Evolutionary conservation across 1,140 invertebrate genomes (phyloP), one percentile per base, ranked within the genome.

Genomic region (Drosophila obscura): DNA sequence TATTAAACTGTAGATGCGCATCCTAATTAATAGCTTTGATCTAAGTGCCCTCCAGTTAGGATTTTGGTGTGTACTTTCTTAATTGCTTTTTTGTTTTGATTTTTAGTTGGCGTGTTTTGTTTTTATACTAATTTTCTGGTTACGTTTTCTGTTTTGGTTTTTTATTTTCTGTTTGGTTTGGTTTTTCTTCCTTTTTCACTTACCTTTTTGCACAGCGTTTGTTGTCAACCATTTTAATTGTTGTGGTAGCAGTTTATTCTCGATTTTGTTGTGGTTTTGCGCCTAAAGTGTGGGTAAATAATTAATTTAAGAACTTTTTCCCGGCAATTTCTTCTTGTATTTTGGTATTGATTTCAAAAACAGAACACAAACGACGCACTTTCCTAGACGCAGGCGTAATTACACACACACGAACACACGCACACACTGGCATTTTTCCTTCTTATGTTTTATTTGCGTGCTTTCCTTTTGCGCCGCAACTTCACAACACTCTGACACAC

Each of bases 301-400:
- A 13, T 39, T 39, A 39, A 39, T 39, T 39, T 39, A 11, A 13
- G 35, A 11, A 39, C 9, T 39, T 39, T 4, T 13, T 4, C 35
- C 35, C 35, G 35, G 35, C 35, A 13, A 39, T 56, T 51, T 68
- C 35, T 75, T 66, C 78, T 77, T 73, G 81, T 85, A 85, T 87
- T 88, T 88, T 83, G 73, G 76, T 88, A 88, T 88, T 80, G 83
- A 89, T 88, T 88, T 89, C 76, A 89, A 89, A 83, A 87, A 80
- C 35, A 39, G 35, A 39, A 39, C 35, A 71, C 81, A 52, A 87
- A 88, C 84, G 76, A 88, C 83, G 84, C 83, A 89, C 84, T 88
- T 88, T 85, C 67, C 63, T 64, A 77, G 67, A 69, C 79, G 67
- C 68, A 76, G 67, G 65, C 65, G 59, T 84, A 85, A 85, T 84